phyloP scores from a whole-genome alignment of 2,797 vertebrate genomes.

The Clarias pachynema region DNA sequence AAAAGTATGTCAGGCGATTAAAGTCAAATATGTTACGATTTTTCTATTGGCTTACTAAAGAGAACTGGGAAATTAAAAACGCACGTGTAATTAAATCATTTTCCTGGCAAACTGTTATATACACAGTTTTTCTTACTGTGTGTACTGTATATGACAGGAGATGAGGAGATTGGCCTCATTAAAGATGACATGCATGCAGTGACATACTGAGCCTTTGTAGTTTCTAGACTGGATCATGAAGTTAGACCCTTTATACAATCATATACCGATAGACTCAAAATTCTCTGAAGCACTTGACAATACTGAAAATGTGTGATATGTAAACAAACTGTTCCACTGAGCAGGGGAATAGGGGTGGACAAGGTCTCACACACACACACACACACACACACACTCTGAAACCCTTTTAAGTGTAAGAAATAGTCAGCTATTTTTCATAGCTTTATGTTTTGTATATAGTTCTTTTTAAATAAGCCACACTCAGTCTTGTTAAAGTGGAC shows the following conservation, averaged over 20 bases:
- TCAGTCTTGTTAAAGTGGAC: background rate
- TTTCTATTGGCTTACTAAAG: background rate
- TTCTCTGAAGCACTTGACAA: background rate
- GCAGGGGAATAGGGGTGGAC: background rate
- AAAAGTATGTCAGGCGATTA: background rate
- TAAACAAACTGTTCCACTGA: background rate
- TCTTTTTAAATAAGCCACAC: background rate
- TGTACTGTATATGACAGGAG: background rate
- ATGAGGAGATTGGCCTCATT: constrained; percentile 5
- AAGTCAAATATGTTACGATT: background rate
- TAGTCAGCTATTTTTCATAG: background rate
- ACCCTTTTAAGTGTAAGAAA: background rate
- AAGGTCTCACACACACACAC: too few relatives aligned
- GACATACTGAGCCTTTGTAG: background rate
- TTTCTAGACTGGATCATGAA: background rate
- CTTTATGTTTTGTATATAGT: background rate
- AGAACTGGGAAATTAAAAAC: background rate
- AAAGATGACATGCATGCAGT: constrained; percentile 64
- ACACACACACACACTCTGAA: background rate
- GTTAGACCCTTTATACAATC: background rate
- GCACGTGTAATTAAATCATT: background rate
- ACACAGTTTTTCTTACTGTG: background rate
- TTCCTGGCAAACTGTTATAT: background rate
- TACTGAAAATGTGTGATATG: background rate
- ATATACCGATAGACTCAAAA: background rate